Evolutionary conservation across 2,797 vertebrate species (phyloP).

Genomic region (Steatocranus sp.): DNA sequence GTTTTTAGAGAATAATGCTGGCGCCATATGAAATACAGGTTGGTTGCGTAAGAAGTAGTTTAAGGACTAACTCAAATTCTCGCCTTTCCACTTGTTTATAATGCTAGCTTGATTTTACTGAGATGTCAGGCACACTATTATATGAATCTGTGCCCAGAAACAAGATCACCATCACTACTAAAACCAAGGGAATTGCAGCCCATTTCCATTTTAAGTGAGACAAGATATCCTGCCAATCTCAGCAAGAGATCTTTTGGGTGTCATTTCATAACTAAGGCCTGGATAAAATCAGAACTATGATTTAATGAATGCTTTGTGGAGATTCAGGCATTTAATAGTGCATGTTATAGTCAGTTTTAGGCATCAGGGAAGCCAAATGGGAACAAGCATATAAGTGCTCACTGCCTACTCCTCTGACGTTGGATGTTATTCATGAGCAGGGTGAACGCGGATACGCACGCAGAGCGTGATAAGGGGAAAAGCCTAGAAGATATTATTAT

Average conservation of each 20-base stretch:
- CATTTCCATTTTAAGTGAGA: neutral
- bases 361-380: neutral
- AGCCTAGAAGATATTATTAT: slow-evolving; percentile 37
- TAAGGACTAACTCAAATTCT: neutral
- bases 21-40: neutral
- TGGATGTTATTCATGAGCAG: slow-evolving; percentile 24
- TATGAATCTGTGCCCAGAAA: neutral
- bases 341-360: neutral
- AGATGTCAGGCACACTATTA: neutral
- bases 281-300: neutral
- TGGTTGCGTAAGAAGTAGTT: accelerated
- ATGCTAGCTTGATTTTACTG: neutral
- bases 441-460: neutral
- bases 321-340: neutral
- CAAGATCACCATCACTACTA: neutral
- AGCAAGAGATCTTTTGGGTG: neutral
- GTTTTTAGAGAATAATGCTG: neutral
- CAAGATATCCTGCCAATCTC: neutral
- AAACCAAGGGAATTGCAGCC: neutral
- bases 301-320: neutral
- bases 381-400: slow-evolving; percentile 10
- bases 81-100: neutral
- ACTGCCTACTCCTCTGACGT: slow-evolving; percentile 31
- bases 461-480: slow-evolving; percentile 19
- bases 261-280: neutral